These are phyloP conservation scores for Pelochelys cantorii DNA, from an alignment of 2,797 vertebrate species.

Conservation along the genomic window DNA sequence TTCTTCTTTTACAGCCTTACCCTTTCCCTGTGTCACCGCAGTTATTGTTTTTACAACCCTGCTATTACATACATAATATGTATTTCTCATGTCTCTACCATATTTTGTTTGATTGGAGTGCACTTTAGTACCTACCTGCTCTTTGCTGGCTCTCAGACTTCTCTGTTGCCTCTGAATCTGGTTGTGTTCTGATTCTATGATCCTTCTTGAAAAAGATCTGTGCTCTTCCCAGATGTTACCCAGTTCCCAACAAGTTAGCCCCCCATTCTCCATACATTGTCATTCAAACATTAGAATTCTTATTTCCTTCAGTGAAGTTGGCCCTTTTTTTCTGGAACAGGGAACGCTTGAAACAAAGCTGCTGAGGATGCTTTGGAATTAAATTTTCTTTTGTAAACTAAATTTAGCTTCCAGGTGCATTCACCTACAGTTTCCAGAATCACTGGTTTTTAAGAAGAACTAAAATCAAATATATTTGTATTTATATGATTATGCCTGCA, in stretches of 20 bases:
- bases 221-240: neutral
- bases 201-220: neutral
- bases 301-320: neutral
- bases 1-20: neutral
- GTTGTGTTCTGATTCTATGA: neutral
- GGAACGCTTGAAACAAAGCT: neutral
- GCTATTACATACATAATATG: accelerated
- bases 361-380: neutral
- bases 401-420: neutral
- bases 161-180: neutral
- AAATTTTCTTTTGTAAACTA: neutral
- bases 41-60: neutral
- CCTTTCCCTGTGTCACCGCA: neutral
- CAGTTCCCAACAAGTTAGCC: neutral
- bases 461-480: neutral
- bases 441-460: neutral
- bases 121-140: neutral
- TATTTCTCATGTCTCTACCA: neutral
- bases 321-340: neutral
- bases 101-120: neutral
- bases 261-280: neutral
- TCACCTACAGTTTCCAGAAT: neutral
- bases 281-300: neutral
- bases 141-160: neutral
- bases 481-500: neutral